phyloP scores from a whole-genome alignment of 2,113 vertebrate genomes.

The Oncorhynchus kisutch region DNA sequence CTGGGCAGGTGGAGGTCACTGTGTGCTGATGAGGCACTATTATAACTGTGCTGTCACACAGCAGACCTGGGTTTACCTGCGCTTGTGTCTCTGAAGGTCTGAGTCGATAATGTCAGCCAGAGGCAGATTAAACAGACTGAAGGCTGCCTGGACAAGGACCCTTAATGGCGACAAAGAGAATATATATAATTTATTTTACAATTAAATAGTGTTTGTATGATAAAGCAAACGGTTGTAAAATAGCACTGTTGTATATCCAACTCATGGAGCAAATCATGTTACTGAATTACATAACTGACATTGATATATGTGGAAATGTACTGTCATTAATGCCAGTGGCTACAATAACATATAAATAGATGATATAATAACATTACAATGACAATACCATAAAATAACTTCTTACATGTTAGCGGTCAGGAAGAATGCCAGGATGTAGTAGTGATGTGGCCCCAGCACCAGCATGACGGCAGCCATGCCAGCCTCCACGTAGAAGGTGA shows the following conservation, averaged over 20 bases:
- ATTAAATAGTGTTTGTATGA: not conserved
- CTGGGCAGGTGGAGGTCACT: not conserved
- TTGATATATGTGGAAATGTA: too few relatives aligned
- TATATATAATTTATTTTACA: not conserved
- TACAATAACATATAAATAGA: too few relatives aligned
- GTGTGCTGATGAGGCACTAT: not conserved
- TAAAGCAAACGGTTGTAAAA: not conserved
- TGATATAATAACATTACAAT: too few relatives aligned
- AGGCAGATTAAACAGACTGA: constrained; percentile 87
- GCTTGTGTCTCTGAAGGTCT: constrained; percentile 81
- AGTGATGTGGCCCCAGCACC: constrained; percentile 75
- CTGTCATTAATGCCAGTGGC: too few relatives aligned
- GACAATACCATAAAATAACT: not conserved
- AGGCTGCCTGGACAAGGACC: constrained; percentile 81
- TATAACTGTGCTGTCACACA: not conserved
- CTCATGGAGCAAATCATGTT: too few relatives aligned
- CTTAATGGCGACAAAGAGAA: constrained; percentile 51
- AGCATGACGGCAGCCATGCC: constrained; percentile 77
- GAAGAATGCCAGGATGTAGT: constrained; percentile 82
- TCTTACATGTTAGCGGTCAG: constrained; percentile 85
- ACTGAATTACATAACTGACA: too few relatives aligned
- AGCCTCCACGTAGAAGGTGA: constrained; percentile 83
- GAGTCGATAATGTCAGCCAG: constrained; percentile 86
- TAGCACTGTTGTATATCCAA: too few relatives aligned
- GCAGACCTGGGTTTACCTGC: constrained; percentile 73